A percentile compares a stretch with the other conserved stretches of the same genome.
These are phyloP conservation scores for Dinocampus coccinellae DNA, from an alignment of 2,888 invertebrate species.

Conservation along the genomic window DNA sequence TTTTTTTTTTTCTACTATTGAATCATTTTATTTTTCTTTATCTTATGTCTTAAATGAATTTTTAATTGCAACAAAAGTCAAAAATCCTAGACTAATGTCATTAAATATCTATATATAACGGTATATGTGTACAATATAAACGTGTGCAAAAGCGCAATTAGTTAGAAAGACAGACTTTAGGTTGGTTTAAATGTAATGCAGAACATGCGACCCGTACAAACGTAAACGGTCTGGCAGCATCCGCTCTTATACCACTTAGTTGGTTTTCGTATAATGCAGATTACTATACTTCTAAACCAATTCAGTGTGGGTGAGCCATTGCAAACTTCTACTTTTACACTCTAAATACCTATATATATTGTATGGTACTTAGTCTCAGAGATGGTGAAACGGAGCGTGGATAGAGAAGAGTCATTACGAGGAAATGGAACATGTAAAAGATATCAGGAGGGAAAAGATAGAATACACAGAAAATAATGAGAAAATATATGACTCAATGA, in stretches of 20 bases:
- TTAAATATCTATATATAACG: not conserved
- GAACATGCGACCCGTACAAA: slow-evolving; percentile 16
- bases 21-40: no score
- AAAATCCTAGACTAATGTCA: not conserved
- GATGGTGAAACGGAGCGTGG: not conserved
- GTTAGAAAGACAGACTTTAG: slow-evolving; percentile 3
- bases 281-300: slow-evolving; percentile 46
- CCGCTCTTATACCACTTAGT: slow-evolving; percentile 32
- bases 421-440: not conserved
- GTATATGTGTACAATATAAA: not conserved
- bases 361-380: not conserved
- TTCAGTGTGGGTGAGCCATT: slow-evolving; percentile 43
- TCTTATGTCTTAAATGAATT: not conserved
- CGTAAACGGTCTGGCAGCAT: slow-evolving; percentile 28
- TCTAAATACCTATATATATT: not conserved
- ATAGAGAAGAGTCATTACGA: not conserved
- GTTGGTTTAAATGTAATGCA: slow-evolving; percentile 10
- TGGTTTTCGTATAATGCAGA: slow-evolving; percentile 42
- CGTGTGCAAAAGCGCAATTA: not conserved
- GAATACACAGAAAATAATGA: no score
- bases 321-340: slow-evolving; percentile 40
- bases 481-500: not conserved
- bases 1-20: not conserved
- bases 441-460: not conserved
- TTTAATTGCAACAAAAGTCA: not conserved